Conservation (phyloP, 2,888 invertebrate species). For the Leptinotarsa juncta region DNA sequence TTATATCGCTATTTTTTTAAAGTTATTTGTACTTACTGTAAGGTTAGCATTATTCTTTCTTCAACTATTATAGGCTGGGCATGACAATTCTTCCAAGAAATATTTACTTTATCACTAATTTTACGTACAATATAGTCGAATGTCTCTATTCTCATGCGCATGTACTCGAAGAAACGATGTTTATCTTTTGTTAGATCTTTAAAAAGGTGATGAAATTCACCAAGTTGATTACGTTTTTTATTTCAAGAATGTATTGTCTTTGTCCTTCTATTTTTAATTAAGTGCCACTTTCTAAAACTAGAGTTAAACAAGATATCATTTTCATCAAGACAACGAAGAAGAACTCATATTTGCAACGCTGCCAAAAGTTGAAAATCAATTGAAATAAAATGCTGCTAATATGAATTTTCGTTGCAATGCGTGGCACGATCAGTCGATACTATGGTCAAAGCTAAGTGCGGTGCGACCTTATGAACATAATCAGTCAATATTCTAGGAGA, state of each 20-base stretch:
- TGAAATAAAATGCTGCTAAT: too few relatives aligned
- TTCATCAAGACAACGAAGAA: slow-evolving; percentile 8
- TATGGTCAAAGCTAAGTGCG: too few relatives aligned
- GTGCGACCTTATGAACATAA: too few relatives aligned
- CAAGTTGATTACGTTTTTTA: slow-evolving; percentile 15
- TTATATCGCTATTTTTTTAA: slow-evolving; percentile 6
- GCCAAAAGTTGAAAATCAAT: too few relatives aligned
- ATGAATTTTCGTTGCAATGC: too few relatives aligned
- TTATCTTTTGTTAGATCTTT: slow-evolving; percentile 17
- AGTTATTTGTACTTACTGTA: slow-evolving; percentile 14
- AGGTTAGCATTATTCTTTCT: slow-evolving; percentile 18
- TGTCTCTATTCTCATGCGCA: slow-evolving; percentile 22
- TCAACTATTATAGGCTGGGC: slow-evolving; percentile 20
- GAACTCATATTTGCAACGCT: too few relatives aligned
- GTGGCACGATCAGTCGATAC: too few relatives aligned
- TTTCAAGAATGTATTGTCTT: slow-evolving; percentile 24
- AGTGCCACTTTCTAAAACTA: slow-evolving; percentile 21
- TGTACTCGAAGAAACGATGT: slow-evolving; percentile 18
- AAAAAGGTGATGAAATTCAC: slow-evolving; percentile 23
- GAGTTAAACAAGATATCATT: slow-evolving; percentile 21
- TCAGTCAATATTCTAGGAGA: too few relatives aligned
- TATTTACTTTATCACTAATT: slow-evolving; percentile 22
- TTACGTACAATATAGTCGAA: slow-evolving; percentile 22
- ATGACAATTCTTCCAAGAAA: slow-evolving; percentile 23
- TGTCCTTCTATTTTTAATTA: slow-evolving; percentile 15